A percentile compares a stretch with the other conserved stretches of the same genome.
phyloP scores from a whole-genome alignment of 2,797 vertebrate genomes.

The Takifugu ocellatus region DNA sequence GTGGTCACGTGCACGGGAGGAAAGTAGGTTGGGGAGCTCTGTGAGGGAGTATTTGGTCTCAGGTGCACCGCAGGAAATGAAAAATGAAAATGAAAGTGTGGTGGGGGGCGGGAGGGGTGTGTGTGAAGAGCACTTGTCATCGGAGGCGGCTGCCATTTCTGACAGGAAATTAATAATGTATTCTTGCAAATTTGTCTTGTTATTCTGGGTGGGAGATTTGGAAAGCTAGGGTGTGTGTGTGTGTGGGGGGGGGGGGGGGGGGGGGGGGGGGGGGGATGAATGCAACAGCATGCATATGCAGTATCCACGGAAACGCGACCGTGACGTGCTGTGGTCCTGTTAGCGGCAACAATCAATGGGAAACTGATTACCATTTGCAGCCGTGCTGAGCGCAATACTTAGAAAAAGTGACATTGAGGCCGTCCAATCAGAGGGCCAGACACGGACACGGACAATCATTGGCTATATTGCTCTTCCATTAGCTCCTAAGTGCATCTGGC shows the following conservation, averaged over 20 bases:
- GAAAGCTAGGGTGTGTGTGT: constrained; percentile 2
- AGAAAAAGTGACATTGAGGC: constrained; percentile 16
- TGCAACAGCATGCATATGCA: background rate
- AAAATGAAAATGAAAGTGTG: constrained; percentile 61
- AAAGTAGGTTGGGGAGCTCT: constrained; percentile 1
- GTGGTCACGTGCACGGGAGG: constrained; percentile 3
- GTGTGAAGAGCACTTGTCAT: constrained; percentile 64
- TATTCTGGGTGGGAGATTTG: constrained; percentile 45
- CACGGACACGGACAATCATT: constrained; percentile 1
- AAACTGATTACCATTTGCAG: constrained; percentile 36
- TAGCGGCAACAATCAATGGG: constrained; percentile 29
- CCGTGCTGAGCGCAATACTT: constrained; percentile 4
- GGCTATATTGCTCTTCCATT: constrained; percentile 38
- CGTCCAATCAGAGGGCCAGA: background rate
- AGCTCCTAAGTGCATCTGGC: constrained; percentile 32
- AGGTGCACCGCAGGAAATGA: constrained; percentile 74
- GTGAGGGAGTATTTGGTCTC: constrained; percentile 48
- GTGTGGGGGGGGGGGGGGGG: background rate
- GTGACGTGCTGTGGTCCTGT: constrained; percentile 10
- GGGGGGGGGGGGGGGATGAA: background rate
- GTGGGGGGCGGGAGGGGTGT: constrained; percentile 9
- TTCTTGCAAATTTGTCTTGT: constrained; percentile 70
- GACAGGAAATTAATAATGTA: constrained; percentile 73
- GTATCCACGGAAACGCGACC: too few relatives aligned
- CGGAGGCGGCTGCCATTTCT: constrained; percentile 54